Base-by-base conservation (phyloP, 2,797 vertebrate species). In the Melanotaenia parkinsoni region DNA sequence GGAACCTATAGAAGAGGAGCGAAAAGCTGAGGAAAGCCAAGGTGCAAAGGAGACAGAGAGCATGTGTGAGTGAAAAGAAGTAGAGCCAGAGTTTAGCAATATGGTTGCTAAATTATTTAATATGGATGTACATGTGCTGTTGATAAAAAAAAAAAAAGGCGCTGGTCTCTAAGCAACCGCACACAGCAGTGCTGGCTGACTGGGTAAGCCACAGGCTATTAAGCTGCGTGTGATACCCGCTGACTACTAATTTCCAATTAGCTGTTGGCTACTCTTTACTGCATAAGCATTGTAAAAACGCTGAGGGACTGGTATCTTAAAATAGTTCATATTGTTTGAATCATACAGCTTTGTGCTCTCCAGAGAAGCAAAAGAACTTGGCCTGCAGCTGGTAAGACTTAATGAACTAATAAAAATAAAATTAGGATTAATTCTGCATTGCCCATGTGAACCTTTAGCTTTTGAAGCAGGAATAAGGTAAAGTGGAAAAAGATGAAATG, bases 61-160 rank as follows among this genome's bases (percentile, higher is more conserved):
- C 51, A 65, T 66, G 40, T 70, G 72, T 67, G 51, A 24, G 58
- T 53, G 74, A 72, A 69, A 69, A 77, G 22, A 68, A 70, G 58
- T 33, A 43, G 66, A 63, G 68, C 0, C 10, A 60, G 54, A 63
- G 59, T 73, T 70, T 24, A 7, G 56, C 59, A 74, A 72, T 63
- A 77, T 54, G 56, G 67, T 33, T 51, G 57, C 59, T 89, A 80
- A 88, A 91, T 90, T 86, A 87, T 92, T 88, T 67, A 91, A 89
- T 74, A 60, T 78, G 58, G 72, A 78, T 74, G 79, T 72, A 77
- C 81, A 88, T 82, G 71, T 86, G 74, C 62, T 76, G 76, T 79
- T 79, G 70, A 88, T 88, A 30, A 30, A 30, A 30, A 30, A 30
- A 26, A 61, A 74, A 77, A 84, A 84, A 82, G 62, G 67, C 79